These are phyloP conservation scores for Corvus cornix DNA, from an alignment of 2,113 vertebrate genomes.

Conservation along the genomic window DNA sequence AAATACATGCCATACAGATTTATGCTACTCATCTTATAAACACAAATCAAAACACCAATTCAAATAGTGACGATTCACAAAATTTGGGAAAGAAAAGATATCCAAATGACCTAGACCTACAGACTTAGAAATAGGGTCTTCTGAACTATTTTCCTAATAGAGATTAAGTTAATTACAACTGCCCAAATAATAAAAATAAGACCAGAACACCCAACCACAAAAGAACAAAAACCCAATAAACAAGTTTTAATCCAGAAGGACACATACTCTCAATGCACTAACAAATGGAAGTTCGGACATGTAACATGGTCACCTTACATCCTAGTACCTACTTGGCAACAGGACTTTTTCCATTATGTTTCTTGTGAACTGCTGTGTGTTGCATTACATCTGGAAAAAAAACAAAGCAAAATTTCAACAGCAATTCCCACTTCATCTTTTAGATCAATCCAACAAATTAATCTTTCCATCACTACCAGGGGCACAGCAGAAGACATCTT, in stretches of 20 bases:
- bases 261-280: background rate
- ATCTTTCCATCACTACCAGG: background rate
- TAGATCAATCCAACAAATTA: background rate
- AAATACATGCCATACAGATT: background rate
- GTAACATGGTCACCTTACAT: background rate
- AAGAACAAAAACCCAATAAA: background rate
- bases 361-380: conserved; percentile 84
- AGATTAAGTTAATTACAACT: background rate
- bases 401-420: background rate
- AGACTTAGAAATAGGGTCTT: background rate
- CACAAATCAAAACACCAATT: background rate
- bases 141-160: background rate
- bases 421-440: background rate
- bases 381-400: conserved; percentile 75
- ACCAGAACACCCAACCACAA: background rate
- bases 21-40: background rate
- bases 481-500: background rate
- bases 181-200: background rate
- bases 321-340: conserved; percentile 79
- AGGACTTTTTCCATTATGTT: conserved; percentile 81
- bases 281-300: background rate
- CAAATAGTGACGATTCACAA: background rate
- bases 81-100: background rate
- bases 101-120: background rate
- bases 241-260: background rate